Percentiles rank a stretch among this genome's conserved stretches.
Evolutionary conservation across 1,140 invertebrate species (phyloP).

Genomic region (Drosophila lini): DNA sequence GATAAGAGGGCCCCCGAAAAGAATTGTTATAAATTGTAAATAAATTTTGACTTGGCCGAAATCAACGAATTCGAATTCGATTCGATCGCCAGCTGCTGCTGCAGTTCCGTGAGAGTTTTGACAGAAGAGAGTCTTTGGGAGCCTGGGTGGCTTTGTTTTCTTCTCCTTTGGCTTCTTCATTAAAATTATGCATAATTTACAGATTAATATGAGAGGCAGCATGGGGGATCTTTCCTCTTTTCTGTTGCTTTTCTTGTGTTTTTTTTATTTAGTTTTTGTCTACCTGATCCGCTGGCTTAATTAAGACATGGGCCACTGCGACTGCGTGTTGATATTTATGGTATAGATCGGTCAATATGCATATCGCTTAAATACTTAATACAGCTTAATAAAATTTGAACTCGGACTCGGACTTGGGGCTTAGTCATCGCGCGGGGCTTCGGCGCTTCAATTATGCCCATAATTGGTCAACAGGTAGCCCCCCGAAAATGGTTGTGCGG

Average conservation of each 20-base stretch:
- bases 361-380: slow-evolving; percentile 69
- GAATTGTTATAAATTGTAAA: slow-evolving; percentile 81
- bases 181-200: slow-evolving; percentile 82
- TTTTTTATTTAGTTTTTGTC: not conserved
- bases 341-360: slow-evolving; percentile 76
- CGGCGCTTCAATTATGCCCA: slow-evolving; percentile 81
- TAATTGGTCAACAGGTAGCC: slow-evolving; percentile 80
- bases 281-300: slow-evolving; percentile 50
- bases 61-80: slow-evolving; percentile 44
- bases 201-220: slow-evolving; percentile 66
- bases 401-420: slow-evolving; percentile 6
- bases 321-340: slow-evolving; percentile 72
- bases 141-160: slow-evolving; percentile 61
- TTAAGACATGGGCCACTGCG: slow-evolving; percentile 29
- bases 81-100: slow-evolving; percentile 22
- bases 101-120: slow-evolving; percentile 61
- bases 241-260: not conserved
- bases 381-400: slow-evolving; percentile 62
- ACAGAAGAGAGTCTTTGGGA: slow-evolving; percentile 11
- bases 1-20: slow-evolving; percentile 52
- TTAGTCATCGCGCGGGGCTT: slow-evolving; percentile 41
- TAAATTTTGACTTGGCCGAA: slow-evolving; percentile 59
- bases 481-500: slow-evolving; percentile 59
- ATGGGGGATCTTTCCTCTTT: slow-evolving; percentile 7
- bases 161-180: slow-evolving; percentile 17